These are phyloP conservation scores for Asarcornis scutulata DNA, from an alignment of 2,113 vertebrate genomes.

Conservation along the genomic window DNA sequence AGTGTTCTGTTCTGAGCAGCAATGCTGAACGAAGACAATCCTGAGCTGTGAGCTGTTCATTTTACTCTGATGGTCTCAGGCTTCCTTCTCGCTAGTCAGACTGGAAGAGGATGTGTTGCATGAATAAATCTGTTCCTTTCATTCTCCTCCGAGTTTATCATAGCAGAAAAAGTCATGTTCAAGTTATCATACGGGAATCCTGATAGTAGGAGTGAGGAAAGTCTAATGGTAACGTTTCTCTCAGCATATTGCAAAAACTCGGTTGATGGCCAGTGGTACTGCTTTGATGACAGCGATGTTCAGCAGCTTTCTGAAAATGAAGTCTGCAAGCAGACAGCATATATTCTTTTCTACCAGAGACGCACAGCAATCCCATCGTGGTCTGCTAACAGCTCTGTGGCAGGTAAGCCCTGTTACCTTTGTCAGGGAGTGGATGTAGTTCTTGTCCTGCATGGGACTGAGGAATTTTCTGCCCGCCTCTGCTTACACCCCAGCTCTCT, in stretches of 20 bases:
- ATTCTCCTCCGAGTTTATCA: neutral
- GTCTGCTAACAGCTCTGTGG: constrained; percentile 98
- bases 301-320: constrained; percentile 90
- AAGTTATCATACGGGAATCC: neutral
- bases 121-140: neutral
- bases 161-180: neutral
- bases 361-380: constrained; percentile 93
- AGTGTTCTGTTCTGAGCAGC: neutral
- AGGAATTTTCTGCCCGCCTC: neutral
- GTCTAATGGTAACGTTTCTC: neutral
- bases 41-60: neutral
- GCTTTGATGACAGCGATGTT: constrained; percentile 98
- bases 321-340: constrained; percentile 93
- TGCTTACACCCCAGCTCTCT: neutral
- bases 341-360: constrained; percentile 97
- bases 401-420: constrained; percentile 76
- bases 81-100: neutral
- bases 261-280: constrained; percentile 97
- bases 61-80: neutral
- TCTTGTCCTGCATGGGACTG: neutral
- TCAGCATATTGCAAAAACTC: constrained; percentile 98
- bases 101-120: neutral
- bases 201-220: neutral
- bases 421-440: neutral
- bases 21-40: neutral